These are phyloP conservation scores for Jaculus jaculus DNA, from an alignment of 2,113 vertebrate species.

Conservation along the genomic window DNA sequence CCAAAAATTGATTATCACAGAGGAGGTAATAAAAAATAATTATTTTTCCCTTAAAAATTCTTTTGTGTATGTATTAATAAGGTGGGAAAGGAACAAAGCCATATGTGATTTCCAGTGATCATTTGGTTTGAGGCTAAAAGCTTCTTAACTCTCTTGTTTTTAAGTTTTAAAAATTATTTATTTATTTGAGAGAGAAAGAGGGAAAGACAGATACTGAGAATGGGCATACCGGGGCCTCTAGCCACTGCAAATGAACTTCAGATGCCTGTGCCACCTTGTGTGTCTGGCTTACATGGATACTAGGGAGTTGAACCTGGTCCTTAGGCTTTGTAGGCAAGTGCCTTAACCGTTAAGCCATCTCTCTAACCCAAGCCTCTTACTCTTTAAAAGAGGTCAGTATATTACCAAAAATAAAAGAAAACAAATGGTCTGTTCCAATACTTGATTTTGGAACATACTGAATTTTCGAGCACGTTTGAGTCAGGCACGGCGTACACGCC, in stretches of 20 bases:
- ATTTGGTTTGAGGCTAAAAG: neutral
- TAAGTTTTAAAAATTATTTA: too few relatives aligned
- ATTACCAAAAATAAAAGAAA: slow-evolving; percentile 13
- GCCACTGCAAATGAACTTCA: too few relatives aligned
- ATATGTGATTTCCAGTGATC: slow-evolving; percentile 15
- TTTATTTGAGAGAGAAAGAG: too few relatives aligned
- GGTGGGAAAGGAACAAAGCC: neutral
- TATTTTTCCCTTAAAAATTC: slow-evolving; percentile 26
- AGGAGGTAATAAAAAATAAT: slow-evolving; percentile 88
- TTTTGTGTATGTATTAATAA: neutral
- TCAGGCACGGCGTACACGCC: neutral
- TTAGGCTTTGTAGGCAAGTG: too few relatives aligned
- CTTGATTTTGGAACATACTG: slow-evolving; percentile 46
- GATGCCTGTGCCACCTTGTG: too few relatives aligned
- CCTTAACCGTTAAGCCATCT: too few relatives aligned
- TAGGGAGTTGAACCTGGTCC: too few relatives aligned
- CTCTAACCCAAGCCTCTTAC: too few relatives aligned
- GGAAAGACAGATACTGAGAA: too few relatives aligned
- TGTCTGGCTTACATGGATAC: too few relatives aligned
- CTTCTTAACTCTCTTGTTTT: too few relatives aligned
- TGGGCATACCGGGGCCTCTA: too few relatives aligned
- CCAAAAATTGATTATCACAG: slow-evolving; percentile 92
- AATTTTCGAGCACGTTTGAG: slow-evolving; percentile 24
- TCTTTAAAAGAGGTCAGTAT: slow-evolving; percentile 9
- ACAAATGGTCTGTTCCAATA: neutral